These are phyloP conservation scores for Drosophila subobscura DNA, from an alignment of 1,140 invertebrate species.

Conservation along the genomic window DNA sequence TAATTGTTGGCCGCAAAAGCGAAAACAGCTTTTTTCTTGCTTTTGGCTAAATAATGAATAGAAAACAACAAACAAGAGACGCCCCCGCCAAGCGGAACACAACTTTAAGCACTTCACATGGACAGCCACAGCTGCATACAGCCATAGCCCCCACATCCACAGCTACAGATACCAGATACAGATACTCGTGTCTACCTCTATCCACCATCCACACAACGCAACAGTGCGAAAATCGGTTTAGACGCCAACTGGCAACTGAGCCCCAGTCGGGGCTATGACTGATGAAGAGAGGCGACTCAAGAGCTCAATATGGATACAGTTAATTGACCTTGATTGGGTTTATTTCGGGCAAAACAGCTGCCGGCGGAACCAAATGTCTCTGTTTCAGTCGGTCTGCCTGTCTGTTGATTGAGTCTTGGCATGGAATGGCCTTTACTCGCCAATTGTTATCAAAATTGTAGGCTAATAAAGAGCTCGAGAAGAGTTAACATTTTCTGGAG, in stretches of 20 bases:
- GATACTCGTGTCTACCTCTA: not conserved
- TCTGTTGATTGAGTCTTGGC: conserved; percentile 4
- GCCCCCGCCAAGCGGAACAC: conserved; percentile 73
- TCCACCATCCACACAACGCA: conserved; percentile 40
- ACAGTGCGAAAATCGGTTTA: conserved; percentile 62
- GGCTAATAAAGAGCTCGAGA: no score
- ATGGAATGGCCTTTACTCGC: no score
- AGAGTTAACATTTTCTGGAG: no score
- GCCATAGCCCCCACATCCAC: conserved; percentile 10
- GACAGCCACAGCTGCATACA: not conserved
- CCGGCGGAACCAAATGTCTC: conserved; percentile 35
- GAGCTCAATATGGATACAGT: conserved; percentile 80
- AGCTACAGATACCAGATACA: conserved; percentile 19
- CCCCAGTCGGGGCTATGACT: conserved; percentile 30
- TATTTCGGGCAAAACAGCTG: conserved; percentile 52
- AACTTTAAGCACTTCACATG: not conserved
- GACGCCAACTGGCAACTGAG: conserved; percentile 36
- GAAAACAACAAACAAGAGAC: conserved; percentile 41
- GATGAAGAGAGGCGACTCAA: conserved; percentile 1
- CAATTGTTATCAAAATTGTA: no score
- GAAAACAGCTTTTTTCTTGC: conserved; percentile 58
- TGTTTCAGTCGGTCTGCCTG: not conserved
- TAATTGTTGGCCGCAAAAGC: conserved; percentile 46
- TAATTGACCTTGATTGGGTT: conserved; percentile 83
- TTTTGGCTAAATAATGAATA: conserved; percentile 61